These are phyloP conservation scores for Nymphicus hollandicus DNA, from an alignment of 2,113 vertebrate genomes.

Conservation along the genomic window DNA sequence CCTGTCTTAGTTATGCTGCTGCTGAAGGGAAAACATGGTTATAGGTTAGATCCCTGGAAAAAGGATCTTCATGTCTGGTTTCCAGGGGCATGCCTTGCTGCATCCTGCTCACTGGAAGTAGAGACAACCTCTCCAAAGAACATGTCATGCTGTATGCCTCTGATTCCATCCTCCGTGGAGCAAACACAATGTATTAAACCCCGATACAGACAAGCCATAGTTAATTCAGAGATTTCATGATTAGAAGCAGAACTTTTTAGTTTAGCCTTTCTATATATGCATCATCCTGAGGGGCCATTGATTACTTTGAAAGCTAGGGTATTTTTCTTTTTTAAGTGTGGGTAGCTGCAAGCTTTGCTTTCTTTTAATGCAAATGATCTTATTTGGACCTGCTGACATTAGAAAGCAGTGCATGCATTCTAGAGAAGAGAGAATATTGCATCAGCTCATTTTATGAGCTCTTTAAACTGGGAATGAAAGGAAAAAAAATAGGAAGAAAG, in stretches of 20 bases:
- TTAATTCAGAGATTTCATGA: background rate
- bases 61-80: background rate
- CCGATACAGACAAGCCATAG: background rate
- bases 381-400: slow-evolving; percentile 31
- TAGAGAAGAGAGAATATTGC: background rate
- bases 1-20: background rate
- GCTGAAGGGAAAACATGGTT: background rate
- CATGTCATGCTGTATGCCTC: background rate
- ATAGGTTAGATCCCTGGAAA: background rate
- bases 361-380: slow-evolving; percentile 44
- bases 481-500: background rate
- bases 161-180: background rate
- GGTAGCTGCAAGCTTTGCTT: slow-evolving; percentile 4
- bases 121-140: background rate
- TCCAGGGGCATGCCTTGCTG: background rate
- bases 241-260: background rate
- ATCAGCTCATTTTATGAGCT: slow-evolving; percentile 13
- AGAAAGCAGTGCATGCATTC: slow-evolving; percentile 22
- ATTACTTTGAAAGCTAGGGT: background rate
- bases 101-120: background rate
- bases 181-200: background rate
- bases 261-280: background rate
- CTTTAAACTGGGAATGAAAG: background rate
- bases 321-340: background rate
- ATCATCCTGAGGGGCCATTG: background rate